Conservation (phyloP, 2,113 vertebrate species). For the Amazona guildingii region DNA sequence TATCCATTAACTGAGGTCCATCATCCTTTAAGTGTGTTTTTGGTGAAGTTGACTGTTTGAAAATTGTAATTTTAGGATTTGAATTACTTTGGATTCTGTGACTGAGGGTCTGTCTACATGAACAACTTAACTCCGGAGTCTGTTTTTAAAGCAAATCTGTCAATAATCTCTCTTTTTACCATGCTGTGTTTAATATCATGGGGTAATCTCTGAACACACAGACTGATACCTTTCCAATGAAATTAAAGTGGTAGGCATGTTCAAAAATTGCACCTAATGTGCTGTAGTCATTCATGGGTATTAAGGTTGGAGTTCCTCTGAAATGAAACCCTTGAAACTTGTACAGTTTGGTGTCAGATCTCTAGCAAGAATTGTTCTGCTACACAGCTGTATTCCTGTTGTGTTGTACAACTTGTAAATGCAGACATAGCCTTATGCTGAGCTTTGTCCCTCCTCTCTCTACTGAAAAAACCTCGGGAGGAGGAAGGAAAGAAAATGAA, state of each 20-base stretch:
- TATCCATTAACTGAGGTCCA: background rate
- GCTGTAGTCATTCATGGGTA: background rate
- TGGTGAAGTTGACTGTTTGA: background rate
- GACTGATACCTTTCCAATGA: background rate
- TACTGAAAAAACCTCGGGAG: background rate
- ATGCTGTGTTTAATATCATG: background rate
- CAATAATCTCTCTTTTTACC: background rate
- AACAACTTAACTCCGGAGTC: background rate
- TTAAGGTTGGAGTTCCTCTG: background rate
- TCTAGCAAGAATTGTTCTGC: background rate
- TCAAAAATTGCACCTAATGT: background rate
- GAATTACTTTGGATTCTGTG: background rate
- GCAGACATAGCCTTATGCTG: background rate
- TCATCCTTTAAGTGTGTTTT: background rate
- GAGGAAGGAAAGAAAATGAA: background rate
- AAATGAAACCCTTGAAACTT: background rate
- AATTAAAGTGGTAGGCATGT: background rate
- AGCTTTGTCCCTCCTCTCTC: background rate
- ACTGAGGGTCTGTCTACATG: background rate
- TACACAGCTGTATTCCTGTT: background rate
- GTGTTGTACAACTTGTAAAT: background rate
- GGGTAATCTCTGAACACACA: background rate
- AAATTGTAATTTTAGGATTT: background rate
- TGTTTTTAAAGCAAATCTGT: background rate
- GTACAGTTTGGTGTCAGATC: background rate